Conservation (phyloP, 2,113 vertebrate species). For the Irena cyanogastra region DNA sequence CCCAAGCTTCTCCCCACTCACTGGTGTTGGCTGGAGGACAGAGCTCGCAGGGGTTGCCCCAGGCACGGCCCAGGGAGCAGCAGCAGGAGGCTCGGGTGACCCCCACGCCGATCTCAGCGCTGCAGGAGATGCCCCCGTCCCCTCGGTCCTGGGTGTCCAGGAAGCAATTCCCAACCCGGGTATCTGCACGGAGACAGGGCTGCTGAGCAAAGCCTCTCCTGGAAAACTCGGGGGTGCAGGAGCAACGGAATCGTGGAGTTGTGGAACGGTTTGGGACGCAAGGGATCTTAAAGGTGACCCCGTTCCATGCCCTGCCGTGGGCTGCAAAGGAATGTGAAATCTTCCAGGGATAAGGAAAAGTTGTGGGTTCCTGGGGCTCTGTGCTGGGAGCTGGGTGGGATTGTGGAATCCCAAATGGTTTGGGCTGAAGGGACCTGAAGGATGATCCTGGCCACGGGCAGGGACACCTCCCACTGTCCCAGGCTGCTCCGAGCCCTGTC, state of each 20-base stretch:
- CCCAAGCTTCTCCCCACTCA: constrained; percentile 55
- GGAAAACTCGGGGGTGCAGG: neutral
- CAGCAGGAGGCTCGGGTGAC: constrained; percentile 90
- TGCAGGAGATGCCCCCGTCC: constrained; percentile 88
- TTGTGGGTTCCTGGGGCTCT: neutral
- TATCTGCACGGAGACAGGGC: constrained; percentile 69
- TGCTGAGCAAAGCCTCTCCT: neutral
- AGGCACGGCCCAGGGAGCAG: constrained; percentile 86
- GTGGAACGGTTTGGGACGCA: neutral
- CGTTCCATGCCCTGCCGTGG: too few species aligned
- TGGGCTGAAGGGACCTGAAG: neutral
- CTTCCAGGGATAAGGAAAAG: neutral
- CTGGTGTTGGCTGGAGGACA: constrained; percentile 86
- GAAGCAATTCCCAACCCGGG: constrained; percentile 88
- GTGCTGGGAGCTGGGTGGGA: neutral
- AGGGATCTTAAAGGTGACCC: too few species aligned
- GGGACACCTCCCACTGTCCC: neutral
- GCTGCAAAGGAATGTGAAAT: too few species aligned
- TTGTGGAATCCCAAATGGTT: too few species aligned
- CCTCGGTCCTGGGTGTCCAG: constrained; percentile 84
- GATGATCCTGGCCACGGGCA: neutral
- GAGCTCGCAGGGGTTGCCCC: constrained; percentile 92
- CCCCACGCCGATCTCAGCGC: constrained; percentile 84
- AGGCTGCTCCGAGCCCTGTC: neutral
- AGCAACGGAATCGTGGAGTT: fast-evolving